These are phyloP conservation scores for Protaetia brevitarsis DNA, from an alignment of 1,140 invertebrate species.

Conservation along the genomic window DNA sequence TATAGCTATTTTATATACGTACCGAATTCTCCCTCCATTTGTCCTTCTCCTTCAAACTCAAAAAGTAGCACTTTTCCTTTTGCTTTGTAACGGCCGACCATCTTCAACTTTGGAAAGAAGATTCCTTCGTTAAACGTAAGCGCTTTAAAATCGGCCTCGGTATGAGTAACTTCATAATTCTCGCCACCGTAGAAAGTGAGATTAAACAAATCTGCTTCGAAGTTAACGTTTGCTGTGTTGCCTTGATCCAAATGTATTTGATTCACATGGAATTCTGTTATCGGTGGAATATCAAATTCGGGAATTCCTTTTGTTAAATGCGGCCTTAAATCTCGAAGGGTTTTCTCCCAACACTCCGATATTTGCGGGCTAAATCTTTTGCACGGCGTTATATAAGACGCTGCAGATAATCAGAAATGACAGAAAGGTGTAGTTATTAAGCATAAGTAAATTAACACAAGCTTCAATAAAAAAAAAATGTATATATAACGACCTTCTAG, in stretches of 20 bases:
- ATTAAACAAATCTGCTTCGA: constrained; percentile 13
- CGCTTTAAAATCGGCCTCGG: background rate
- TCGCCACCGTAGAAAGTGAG: background rate
- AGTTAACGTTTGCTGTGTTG: constrained; percentile 6
- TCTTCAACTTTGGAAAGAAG: background rate
- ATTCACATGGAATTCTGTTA: background rate
- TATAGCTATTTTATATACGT: too few species aligned
- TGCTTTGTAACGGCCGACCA: background rate
- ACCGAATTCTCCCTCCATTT: background rate
- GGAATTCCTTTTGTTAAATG: constrained; percentile 12
- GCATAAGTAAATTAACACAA: too few species aligned
- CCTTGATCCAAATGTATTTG: constrained; percentile 12
- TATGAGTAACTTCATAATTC: background rate
- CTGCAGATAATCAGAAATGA: constrained; percentile 6
- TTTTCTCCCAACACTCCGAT: background rate
- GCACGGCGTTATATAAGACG: constrained; percentile 3
- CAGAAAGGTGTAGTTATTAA: too few species aligned
- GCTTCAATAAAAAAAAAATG: too few species aligned
- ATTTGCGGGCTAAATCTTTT: constrained; percentile 1
- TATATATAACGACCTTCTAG: too few species aligned
- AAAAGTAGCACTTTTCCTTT: constrained; percentile 9
- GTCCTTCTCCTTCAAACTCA: constrained; percentile 15
- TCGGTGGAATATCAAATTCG: constrained; percentile 4
- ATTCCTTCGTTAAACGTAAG: background rate
- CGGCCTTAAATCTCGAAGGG: background rate